Evolutionary conservation across 2,888 invertebrate genomes (phyloP).

Genomic region (Ischnura elegans): DNA sequence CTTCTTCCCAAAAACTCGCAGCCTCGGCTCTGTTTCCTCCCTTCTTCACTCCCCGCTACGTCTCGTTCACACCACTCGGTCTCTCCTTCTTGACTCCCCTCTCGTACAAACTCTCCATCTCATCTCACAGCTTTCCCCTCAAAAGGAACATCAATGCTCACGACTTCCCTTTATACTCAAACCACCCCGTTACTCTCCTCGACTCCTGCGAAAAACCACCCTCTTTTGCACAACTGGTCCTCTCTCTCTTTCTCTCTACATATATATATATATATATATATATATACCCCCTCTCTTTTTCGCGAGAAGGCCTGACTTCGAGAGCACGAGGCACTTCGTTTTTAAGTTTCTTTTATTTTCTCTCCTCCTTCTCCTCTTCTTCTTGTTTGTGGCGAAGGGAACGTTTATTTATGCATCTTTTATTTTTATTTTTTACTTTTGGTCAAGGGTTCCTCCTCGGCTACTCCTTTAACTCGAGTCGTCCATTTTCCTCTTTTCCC

Average conservation of each 20-base stretch:
- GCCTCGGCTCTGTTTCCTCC: not conserved
- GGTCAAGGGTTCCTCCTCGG: too few relatives aligned
- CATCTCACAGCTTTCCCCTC: not conserved
- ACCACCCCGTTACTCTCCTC: not conserved
- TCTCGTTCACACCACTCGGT: not conserved
- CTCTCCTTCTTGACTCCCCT: constrained; percentile 2
- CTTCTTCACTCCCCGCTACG: not conserved
- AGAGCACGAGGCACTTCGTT: not conserved
- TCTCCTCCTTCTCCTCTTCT: not conserved
- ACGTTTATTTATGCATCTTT: too few relatives aligned
- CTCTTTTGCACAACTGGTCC: not conserved
- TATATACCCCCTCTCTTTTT: not conserved
- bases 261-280: too few relatives aligned
- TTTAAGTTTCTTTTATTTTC: not conserved
- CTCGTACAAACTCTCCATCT: not conserved
- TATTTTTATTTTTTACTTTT: not conserved
- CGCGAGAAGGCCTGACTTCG: not conserved
- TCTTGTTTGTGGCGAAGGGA: too few relatives aligned
- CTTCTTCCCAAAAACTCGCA: not conserved
- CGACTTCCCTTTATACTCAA: not conserved
- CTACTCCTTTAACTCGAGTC: not conserved
- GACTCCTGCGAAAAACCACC: not conserved
- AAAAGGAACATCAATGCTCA: constrained; percentile 36
- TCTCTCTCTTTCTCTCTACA: too few relatives aligned
- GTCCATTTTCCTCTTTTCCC: not conserved